Conservation (phyloP, 2,797 vertebrate species). For the Centroberyx gerrardi region DNA sequence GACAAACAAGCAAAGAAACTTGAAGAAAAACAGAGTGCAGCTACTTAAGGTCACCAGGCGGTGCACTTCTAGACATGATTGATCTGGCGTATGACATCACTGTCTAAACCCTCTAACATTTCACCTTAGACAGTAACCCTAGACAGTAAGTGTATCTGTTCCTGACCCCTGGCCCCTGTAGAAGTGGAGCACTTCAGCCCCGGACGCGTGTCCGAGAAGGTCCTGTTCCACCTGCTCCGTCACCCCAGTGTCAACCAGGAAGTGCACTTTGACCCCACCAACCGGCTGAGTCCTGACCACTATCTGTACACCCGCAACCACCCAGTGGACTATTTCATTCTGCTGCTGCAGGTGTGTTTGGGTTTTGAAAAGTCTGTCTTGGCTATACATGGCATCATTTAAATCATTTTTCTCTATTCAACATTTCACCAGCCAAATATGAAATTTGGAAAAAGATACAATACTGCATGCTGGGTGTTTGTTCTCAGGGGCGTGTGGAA, state of each 20-base stretch:
- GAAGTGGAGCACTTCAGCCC: constrained; percentile 95
- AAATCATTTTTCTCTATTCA: not conserved
- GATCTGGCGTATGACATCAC: not conserved
- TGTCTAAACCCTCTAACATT: not conserved
- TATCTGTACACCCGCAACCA: constrained; percentile 94
- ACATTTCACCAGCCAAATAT: not conserved
- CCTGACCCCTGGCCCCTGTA: constrained; percentile 60
- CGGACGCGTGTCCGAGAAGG: constrained; percentile 89
- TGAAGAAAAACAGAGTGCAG: too few relatives aligned
- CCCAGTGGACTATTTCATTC: constrained; percentile 94
- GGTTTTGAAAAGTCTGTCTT: too few relatives aligned
- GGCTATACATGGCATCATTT: too few relatives aligned
- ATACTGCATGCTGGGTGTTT: not conserved
- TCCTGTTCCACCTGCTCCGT: constrained; percentile 91
- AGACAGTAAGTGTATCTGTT: not conserved
- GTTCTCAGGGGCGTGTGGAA: constrained; percentile 91
- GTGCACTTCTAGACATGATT: not conserved
- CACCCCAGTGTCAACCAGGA: constrained; percentile 95
- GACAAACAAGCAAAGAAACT: too few relatives aligned
- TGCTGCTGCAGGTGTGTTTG: constrained; percentile 91
- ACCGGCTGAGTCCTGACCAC: constrained; percentile 88
- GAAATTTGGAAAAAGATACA: not conserved
- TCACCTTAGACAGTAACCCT: not conserved
- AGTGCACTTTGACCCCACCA: constrained; percentile 89
- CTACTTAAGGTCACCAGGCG: too few relatives aligned